Conservation (phyloP, 2,888 invertebrate species). For the Celastrina argiolus region DNA sequence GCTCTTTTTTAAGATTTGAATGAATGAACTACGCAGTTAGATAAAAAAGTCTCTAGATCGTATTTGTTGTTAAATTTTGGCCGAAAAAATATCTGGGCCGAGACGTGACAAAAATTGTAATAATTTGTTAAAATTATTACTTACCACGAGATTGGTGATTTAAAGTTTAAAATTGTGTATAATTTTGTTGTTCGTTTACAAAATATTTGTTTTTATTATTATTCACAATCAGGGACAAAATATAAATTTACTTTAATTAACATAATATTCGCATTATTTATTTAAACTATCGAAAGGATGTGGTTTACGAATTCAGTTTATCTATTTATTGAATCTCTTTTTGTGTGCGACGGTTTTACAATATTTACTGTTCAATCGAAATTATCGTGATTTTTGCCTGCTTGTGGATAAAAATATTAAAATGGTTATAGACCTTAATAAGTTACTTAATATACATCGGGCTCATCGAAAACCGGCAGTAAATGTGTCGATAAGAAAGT, state of each 20-base stretch:
- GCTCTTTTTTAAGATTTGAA: too few species aligned
- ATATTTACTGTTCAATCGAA: background rate
- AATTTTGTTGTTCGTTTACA: background rate
- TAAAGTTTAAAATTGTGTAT: too few species aligned
- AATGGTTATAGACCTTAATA: background rate
- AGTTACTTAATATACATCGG: background rate
- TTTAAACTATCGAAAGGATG: conserved; percentile 6
- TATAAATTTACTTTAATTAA: background rate
- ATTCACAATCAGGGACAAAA: background rate
- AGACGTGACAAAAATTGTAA: too few species aligned
- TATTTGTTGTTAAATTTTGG: too few species aligned
- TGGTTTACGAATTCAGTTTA: conserved; percentile 14
- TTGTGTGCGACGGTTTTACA: background rate
- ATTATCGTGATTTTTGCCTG: background rate
- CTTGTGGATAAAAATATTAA: background rate
- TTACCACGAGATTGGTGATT: too few species aligned
- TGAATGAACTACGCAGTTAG: too few species aligned
- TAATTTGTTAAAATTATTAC: too few species aligned
- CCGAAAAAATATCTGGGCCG: too few species aligned
- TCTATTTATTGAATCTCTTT: conserved; percentile 1
- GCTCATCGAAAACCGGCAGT: too few species aligned
- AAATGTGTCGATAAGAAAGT: too few species aligned
- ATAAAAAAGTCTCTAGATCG: too few species aligned
- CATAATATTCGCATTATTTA: conserved; percentile 1
- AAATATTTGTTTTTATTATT: background rate